Conservation (phyloP, 2,888 invertebrate genomes). For the Nemotelus nigrinus region DNA sequence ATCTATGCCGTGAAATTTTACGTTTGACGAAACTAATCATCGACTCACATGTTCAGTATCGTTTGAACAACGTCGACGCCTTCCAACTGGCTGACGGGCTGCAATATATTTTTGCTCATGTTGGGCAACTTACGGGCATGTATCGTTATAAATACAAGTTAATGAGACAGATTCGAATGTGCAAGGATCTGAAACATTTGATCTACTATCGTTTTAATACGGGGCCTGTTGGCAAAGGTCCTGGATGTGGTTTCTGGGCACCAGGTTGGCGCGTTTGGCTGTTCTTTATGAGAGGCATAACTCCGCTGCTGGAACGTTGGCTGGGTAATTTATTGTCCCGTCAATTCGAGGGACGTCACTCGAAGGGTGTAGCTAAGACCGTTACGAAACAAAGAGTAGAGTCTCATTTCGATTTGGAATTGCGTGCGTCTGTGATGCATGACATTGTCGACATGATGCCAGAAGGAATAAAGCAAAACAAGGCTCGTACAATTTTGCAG, state of each 20-base stretch:
- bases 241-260: conserved; percentile 98
- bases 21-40: conserved; percentile 98
- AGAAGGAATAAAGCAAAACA: conserved; percentile 99
- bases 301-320: conserved; percentile 97
- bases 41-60: conserved; percentile 99
- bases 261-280: conserved; percentile 99
- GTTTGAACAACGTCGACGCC: conserved; percentile 98
- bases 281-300: conserved; percentile 99
- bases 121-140: conserved; percentile 99
- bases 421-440: conserved; percentile 95
- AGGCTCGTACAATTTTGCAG: conserved; percentile 97
- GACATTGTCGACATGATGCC: conserved; percentile 99
- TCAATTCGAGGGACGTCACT: conserved; percentile 99
- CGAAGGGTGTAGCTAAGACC: conserved; percentile 99
- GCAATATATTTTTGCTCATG: conserved; percentile 99
- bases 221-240: conserved; percentile 97
- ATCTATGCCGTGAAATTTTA: conserved; percentile 97
- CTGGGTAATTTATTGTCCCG: conserved; percentile 97
- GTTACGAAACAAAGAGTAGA: conserved; percentile 99
- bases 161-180: conserved; percentile 99
- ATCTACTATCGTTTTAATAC: conserved; percentile 99
- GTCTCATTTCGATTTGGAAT: conserved; percentile 98
- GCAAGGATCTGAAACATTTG: conserved; percentile 99
- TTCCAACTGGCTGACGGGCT: conserved; percentile 98
- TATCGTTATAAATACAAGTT: conserved; percentile 98